phyloP scores from a whole-genome alignment of 2,888 invertebrate species.

The Drepanosiphum platanoidis region DNA sequence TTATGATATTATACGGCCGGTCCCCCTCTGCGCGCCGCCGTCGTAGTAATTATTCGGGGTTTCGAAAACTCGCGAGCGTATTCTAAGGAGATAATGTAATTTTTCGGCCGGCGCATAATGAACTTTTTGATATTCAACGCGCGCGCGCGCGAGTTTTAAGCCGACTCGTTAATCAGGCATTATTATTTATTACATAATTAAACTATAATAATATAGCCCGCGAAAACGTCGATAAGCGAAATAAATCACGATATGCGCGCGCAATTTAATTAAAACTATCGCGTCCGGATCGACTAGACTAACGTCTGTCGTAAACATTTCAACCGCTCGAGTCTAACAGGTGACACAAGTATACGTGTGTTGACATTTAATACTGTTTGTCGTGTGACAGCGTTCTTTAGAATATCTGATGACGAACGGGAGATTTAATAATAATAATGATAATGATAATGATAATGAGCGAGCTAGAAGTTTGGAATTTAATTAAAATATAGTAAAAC shows the following conservation, averaged over 20 bases:
- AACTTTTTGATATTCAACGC: neutral
- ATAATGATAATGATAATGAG: no score
- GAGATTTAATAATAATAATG: neutral
- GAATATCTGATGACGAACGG: neutral
- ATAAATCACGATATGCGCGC: no score
- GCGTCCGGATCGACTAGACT: no score
- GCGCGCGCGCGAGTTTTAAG: neutral
- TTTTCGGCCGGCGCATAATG: neutral
- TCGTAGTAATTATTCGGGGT: slow-evolving; percentile 15
- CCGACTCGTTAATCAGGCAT: neutral
- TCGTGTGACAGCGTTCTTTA: neutral
- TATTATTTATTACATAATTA: neutral
- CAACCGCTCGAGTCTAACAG: no score
- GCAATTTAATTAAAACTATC: no score
- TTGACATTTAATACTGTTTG: neutral
- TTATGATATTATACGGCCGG: slow-evolving; percentile 17
- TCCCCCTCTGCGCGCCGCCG: neutral
- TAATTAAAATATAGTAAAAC: slow-evolving; percentile 2
- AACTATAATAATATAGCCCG: neutral
- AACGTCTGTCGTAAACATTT: no score
- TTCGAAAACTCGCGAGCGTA: slow-evolving; percentile 1
- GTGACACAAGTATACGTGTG: no score
- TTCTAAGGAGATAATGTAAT: neutral
- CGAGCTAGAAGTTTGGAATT: neutral
- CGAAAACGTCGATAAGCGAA: no score